A percentile compares a stretch with the other conserved stretches of the same genome.
phyloP scores from a whole-genome alignment of 64 coral and sea anemone species.

The Montipora efflorescens region DNA sequence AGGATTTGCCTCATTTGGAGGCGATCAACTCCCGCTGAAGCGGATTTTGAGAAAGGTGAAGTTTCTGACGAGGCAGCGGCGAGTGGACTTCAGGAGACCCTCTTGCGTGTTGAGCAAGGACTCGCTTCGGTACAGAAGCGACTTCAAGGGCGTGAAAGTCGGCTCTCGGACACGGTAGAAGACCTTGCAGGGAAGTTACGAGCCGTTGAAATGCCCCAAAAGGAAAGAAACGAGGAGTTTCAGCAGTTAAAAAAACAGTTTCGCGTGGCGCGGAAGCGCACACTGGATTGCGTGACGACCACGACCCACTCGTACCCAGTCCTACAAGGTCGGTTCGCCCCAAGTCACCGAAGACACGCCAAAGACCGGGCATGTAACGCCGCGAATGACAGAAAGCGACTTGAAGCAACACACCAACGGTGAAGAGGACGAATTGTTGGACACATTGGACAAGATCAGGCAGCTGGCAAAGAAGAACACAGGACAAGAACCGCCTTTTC shows the following conservation, averaged over 20 bases:
- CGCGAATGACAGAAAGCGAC: not conserved
- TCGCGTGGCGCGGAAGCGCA: not conserved
- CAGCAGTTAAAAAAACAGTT: not conserved
- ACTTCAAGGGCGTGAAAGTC: too few species aligned
- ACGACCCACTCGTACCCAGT: not conserved
- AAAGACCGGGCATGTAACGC: not conserved
- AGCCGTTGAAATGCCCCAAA: too few species aligned
- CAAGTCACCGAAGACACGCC: not conserved
- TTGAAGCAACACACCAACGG: not conserved
- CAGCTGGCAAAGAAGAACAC: not conserved
- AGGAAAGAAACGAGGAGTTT: too few species aligned
- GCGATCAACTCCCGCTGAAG: too few species aligned
- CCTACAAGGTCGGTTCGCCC: not conserved
- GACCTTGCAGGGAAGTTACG: too few species aligned
- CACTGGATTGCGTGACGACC: not conserved
- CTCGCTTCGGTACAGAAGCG: too few species aligned
- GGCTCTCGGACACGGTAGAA: too few species aligned
- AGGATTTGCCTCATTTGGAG: too few species aligned
- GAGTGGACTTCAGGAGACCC: too few species aligned
- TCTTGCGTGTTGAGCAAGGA: too few species aligned
- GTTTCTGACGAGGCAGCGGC: too few species aligned
- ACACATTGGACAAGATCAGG: not conserved
- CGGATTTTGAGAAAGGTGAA: too few species aligned
- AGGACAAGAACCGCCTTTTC: not conserved
- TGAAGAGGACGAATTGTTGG: not conserved